Base-by-base conservation (phyloP, 2,888 invertebrate species). In the Lasius platythorax region DNA sequence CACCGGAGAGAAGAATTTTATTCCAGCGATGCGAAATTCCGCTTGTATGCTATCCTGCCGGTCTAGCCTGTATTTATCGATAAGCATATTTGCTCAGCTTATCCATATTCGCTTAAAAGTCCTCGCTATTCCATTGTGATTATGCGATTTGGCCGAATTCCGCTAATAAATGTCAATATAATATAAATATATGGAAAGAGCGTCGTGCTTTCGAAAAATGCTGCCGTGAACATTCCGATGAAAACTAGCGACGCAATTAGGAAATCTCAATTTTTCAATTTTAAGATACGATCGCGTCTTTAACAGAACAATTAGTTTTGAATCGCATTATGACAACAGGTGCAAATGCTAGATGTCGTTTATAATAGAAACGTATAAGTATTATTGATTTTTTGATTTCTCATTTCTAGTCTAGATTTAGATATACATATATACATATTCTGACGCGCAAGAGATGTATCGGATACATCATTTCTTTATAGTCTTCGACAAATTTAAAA, bases 1-100 rank as follows among this genome's bases (percentile, higher is more conserved):
- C 58, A 56, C 30, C 72, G 28, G 82, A 73, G 33, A 66, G 70
- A 81, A 81, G 74, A 85, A 87, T 85, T 85, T 87, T 83, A 67
- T 75, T 68, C 43, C 30, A 61, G 28, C 30, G 37, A 82, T 76
- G 37, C 40, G 66, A 67, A 82, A 84, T 86, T 82, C 58, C 58
- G 63, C 53, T 23, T 43, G n/a, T 37, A 28, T 56, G 63, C 43
- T 46, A 18, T 50, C 30, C 56, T 40, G n/a, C 1, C 23, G 64
- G 37, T 50, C 61, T 30, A 46, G 43, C n/a, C 15, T n/a, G 11
- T 50, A 72, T 79, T 79, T 79, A 72, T 72, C 50, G 61, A 63
- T 73, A 79, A 72, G 18, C 58, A 50, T 12, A 73, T 81, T 81
- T 81, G 33, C 18, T 11, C n/a, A 15, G 33, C 43, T 61, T 33